These are phyloP conservation scores for Lynx canadensis DNA, from an alignment of 2,113 vertebrate genomes.

Conservation along the genomic window DNA sequence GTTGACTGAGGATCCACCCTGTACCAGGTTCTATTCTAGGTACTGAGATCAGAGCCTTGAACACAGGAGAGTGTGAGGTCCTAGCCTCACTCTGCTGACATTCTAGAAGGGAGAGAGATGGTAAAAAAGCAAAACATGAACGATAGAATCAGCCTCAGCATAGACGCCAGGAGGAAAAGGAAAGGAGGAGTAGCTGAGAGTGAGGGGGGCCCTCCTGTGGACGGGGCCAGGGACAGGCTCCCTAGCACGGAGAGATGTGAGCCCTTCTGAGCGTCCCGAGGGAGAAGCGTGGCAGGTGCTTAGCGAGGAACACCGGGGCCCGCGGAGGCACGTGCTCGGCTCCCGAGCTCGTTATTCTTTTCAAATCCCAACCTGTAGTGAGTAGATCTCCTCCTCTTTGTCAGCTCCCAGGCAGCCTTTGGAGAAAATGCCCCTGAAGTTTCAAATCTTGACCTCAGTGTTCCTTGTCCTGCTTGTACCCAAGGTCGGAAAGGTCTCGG, in stretches of 20 bases:
- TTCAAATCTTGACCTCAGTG: no score
- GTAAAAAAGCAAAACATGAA: fast-evolving
- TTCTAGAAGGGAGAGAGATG: not conserved
- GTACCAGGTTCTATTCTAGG: not conserved
- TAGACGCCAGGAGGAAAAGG: not conserved
- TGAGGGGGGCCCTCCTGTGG: fast-evolving
- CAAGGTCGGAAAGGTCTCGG: not conserved
- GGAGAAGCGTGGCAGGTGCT: fast-evolving
- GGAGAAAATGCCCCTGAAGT: not conserved
- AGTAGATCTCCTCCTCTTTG: not conserved
- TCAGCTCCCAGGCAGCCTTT: no score
- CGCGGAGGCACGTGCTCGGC: fast-evolving
- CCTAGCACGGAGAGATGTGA: not conserved
- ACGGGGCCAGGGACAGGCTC: not conserved
- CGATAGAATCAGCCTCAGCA: fast-evolving
- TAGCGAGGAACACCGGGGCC: fast-evolving
- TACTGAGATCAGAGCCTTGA: not conserved
- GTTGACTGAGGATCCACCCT: fast-evolving
- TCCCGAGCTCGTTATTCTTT: not conserved
- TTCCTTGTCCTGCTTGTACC: not conserved
- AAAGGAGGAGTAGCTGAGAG: not conserved
- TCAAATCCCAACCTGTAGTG: fast-evolving
- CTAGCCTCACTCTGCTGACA: not conserved
- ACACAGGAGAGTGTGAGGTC: no score
- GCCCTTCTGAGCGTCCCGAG: not conserved